Conservation (phyloP, 2,113 vertebrate genomes). For the Turdus rufiventris region DNA sequence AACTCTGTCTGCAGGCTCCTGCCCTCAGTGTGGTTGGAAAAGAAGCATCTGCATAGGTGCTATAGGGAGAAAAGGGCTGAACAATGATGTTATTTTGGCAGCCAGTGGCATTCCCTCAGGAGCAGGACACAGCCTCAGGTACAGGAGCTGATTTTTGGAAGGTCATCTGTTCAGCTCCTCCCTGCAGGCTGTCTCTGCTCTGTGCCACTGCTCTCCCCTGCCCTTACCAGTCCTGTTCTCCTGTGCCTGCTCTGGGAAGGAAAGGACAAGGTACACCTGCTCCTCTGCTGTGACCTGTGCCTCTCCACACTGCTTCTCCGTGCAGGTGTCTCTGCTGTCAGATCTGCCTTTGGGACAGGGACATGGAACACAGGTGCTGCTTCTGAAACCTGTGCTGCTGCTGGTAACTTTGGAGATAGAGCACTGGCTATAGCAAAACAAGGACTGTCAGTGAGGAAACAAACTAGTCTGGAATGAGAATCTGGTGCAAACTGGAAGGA, state of each 20-base stretch:
- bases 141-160: not conserved
- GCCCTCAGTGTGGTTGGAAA: not conserved
- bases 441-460: not conserved
- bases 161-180: not conserved
- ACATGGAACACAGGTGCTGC: fast-evolving
- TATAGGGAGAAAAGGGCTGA: not conserved
- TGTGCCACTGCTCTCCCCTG: not conserved
- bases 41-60: not conserved
- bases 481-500: not conserved
- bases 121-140: not conserved
- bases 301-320: not conserved
- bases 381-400: not conserved
- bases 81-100: not conserved
- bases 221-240: fast-evolving
- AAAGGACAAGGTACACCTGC: fast-evolving
- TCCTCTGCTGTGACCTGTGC: not conserved
- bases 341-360: not conserved
- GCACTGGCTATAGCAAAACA: not conserved
- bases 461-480: not conserved
- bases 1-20: not conserved
- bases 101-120: not conserved
- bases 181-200: not conserved
- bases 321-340: not conserved
- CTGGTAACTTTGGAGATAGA: not conserved
- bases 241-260: not conserved